Percentiles rank a stretch among this genome's conserved stretches.
These are phyloP conservation scores for Lagenorhynchus albirostris DNA, from an alignment of 2,113 vertebrate genomes.

Conservation along the genomic window DNA sequence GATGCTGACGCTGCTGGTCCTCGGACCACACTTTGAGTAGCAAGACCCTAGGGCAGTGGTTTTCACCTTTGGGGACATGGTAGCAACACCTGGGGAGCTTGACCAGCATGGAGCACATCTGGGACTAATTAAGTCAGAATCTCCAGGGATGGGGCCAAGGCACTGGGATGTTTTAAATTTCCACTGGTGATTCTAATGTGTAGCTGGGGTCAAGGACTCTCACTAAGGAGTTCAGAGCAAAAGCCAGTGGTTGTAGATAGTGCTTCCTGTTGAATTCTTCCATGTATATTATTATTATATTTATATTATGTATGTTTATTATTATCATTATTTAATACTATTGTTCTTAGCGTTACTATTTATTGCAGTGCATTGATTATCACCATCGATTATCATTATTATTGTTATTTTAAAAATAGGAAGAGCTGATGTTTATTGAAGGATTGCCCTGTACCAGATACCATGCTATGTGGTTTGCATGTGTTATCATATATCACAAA, in stretches of 20 bases:
- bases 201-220: not conserved
- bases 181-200: not conserved
- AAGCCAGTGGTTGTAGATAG: not conserved
- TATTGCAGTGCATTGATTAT: not conserved
- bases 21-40: not conserved
- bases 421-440: not conserved
- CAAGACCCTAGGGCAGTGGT: not conserved
- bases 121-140: not conserved
- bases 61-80: not conserved
- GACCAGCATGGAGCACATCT: not conserved
- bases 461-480: not conserved
- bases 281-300: not conserved
- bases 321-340: not conserved
- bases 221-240: not conserved
- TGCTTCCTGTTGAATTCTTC: not conserved
- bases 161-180: not conserved
- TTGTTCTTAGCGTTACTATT: not conserved
- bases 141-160: not conserved
- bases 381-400: not conserved
- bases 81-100: not conserved
- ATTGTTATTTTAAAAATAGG: not conserved
- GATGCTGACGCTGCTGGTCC: not conserved
- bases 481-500: not conserved
- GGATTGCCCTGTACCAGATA: not conserved
- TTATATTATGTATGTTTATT: not conserved